Percentiles rank a stretch among this genome's conserved stretches.
Conservation (phyloP, 2,113 vertebrate species). For the Pteronura brasiliensis region DNA sequence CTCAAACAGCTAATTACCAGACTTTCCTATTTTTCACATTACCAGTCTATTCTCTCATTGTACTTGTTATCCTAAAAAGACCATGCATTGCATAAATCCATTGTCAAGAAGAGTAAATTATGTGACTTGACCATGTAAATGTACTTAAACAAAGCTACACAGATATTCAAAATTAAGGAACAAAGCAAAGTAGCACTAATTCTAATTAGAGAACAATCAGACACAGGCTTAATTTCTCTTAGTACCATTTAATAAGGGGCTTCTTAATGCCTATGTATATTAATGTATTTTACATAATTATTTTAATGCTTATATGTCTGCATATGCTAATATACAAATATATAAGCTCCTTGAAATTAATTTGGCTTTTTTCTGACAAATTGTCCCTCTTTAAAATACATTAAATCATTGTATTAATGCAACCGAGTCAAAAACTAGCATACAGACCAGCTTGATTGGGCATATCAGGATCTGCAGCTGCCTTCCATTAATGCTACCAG, state of each 20-base stretch:
- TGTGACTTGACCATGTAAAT: conserved; percentile 30
- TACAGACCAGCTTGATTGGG: background rate
- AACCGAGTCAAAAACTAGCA: conserved; percentile 16
- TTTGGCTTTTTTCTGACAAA: background rate
- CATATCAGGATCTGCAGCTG: background rate
- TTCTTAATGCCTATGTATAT: background rate
- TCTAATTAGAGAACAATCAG: conserved; percentile 49
- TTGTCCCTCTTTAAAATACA: conserved; percentile 2
- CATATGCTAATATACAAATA: conserved; percentile 34
- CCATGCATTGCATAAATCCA: background rate
- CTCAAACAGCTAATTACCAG: background rate
- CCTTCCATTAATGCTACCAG: conserved; percentile 44
- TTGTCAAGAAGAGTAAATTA: conserved; percentile 28
- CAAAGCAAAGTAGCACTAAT: conserved; percentile 35
- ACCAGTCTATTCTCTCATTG: background rate
- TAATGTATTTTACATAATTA: conserved; percentile 44
- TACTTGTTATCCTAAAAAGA: conserved; percentile 9
- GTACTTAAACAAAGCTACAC: conserved; percentile 40
- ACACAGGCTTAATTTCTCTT: background rate
- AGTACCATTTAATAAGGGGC: background rate
- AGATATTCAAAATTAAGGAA: conserved; percentile 44
- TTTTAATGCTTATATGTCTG: conserved; percentile 28
- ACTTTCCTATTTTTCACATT: background rate
- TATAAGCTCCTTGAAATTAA: conserved; percentile 54
- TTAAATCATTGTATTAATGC: conserved; percentile 48